Conservation (phyloP, 2,797 vertebrate genomes). For the Typhlichthys eigenmanni region DNA sequence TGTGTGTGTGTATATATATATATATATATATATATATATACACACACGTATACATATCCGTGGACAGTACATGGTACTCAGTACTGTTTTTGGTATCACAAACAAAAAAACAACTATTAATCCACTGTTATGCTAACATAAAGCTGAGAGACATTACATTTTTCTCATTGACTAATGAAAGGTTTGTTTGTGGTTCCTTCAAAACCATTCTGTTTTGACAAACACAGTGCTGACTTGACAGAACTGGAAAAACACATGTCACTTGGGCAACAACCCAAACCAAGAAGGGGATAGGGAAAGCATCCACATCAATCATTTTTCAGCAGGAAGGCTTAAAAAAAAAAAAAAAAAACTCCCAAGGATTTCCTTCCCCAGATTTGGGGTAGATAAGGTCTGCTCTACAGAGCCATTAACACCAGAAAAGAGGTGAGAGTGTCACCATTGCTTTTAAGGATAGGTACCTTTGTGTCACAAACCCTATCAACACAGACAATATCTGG, state of each 20-base stretch:
- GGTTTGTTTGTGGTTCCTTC: conserved; percentile 13
- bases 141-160: not conserved
- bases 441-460: not conserved
- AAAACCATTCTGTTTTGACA: not conserved
- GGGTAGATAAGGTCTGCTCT: conserved; percentile 7
- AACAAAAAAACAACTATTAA: too few relatives aligned
- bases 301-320: conserved; percentile 4
- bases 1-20: too few relatives aligned
- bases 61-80: too few relatives aligned
- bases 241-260: conserved; percentile 27
- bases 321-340: conserved; percentile 15
- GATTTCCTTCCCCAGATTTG: not conserved
- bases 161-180: conserved; percentile 15
- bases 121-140: too few relatives aligned
- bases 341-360: not conserved
- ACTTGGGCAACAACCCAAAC: conserved; percentile 1
- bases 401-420: not conserved
- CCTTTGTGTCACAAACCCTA: not conserved
- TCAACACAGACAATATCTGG: not conserved
- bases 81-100: too few relatives aligned
- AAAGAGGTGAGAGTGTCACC: not conserved
- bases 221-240: conserved; percentile 15
- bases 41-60: too few relatives aligned
- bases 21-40: too few relatives aligned
- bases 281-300: not conserved